Conservation (phyloP, 2,888 invertebrate genomes). For the Synanthedon myopaeformis region DNA sequence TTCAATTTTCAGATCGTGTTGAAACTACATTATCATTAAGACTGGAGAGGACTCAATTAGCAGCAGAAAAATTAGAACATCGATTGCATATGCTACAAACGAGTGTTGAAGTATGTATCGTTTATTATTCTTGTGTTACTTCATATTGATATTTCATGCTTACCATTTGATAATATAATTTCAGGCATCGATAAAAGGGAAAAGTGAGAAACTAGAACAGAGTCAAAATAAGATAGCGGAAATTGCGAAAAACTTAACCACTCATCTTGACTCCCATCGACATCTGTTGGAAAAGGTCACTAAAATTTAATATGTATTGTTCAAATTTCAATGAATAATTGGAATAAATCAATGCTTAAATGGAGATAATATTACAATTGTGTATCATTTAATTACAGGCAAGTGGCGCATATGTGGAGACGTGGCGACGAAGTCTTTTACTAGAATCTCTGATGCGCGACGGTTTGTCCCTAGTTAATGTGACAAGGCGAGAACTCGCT, state of each 20-base stretch:
- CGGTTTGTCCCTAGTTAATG: conserved; percentile 61
- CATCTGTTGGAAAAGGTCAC: conserved; percentile 56
- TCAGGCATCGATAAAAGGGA: conserved; percentile 59
- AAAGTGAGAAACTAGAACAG: conserved; percentile 46
- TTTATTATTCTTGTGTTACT: background rate
- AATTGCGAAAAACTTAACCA: conserved; percentile 50
- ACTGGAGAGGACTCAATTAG: conserved; percentile 59
- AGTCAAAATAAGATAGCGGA: conserved; percentile 48
- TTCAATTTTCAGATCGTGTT: conserved; percentile 50
- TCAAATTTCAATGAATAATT: background rate
- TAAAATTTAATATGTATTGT: conserved; percentile 1
- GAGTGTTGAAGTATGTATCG: conserved; percentile 42
- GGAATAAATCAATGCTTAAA: too few relatives aligned
- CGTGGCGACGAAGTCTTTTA: conserved; percentile 66
- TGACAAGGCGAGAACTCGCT: conserved; percentile 65
- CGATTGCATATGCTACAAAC: conserved; percentile 58
- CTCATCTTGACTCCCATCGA: conserved; percentile 42
- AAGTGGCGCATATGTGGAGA: conserved; percentile 73
- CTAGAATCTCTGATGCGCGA: conserved; percentile 63
- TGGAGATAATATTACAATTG: too few relatives aligned
- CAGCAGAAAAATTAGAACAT: conserved; percentile 60
- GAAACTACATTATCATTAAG: conserved; percentile 56
- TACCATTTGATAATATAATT: conserved; percentile 11
- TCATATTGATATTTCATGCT: background rate
- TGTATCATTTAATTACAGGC: conserved; percentile 44